Evolutionary conservation across 1,140 invertebrate genomes (phyloP).

Genomic region (Phthorimaea operculella): DNA sequence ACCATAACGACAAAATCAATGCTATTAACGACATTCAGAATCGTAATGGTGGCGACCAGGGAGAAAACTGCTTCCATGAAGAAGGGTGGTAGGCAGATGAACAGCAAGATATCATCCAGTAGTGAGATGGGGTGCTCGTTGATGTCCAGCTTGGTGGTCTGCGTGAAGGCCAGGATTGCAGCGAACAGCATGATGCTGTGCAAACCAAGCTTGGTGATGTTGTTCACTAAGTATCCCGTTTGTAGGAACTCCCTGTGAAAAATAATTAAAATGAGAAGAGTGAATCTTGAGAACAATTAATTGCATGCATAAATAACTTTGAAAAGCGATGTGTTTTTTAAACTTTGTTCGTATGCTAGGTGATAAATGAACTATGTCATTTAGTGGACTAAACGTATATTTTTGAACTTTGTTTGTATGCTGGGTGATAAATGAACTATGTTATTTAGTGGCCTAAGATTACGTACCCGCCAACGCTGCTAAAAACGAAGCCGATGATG

Average conservation of each 20-base stretch:
- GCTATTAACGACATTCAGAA: constrained; percentile 65
- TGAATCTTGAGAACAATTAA: too few species aligned
- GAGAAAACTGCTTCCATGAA: constrained; percentile 76
- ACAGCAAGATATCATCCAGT: constrained; percentile 77
- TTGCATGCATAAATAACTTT: too few species aligned
- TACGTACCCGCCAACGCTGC: constrained; percentile 63
- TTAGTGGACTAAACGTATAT: too few species aligned
- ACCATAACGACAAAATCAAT: constrained; percentile 70
- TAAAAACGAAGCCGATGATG: constrained; percentile 76
- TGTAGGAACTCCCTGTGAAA: constrained; percentile 53
- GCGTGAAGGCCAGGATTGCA: constrained; percentile 68
- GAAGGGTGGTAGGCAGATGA: constrained; percentile 79
- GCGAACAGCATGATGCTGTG: constrained; percentile 68
- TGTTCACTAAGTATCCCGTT: constrained; percentile 59
- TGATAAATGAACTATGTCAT: too few species aligned
- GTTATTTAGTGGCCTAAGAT: neutral
- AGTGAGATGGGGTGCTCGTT: constrained; percentile 73
- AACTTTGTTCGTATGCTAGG: too few species aligned
- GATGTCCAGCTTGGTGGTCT: constrained; percentile 72
- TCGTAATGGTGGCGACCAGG: constrained; percentile 71
- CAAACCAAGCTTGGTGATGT: constrained; percentile 60
- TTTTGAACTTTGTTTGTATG: too few species aligned
- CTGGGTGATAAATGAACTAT: neutral
- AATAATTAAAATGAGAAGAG: neutral
- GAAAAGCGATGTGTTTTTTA: too few species aligned